Evolutionary conservation across 2,113 vertebrate genomes (phyloP).

Genomic region (Sinocyclocheilus grahami): DNA sequence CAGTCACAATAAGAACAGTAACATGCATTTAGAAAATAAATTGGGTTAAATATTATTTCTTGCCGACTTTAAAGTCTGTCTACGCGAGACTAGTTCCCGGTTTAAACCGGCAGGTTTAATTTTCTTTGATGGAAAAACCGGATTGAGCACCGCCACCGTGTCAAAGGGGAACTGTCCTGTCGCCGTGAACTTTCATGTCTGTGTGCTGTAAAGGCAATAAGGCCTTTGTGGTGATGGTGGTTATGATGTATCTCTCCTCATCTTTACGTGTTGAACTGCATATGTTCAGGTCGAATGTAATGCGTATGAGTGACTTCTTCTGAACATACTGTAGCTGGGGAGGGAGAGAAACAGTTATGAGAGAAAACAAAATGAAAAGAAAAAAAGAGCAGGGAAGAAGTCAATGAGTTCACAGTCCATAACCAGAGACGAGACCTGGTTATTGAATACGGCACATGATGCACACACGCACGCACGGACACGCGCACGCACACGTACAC

Average conservation of each 20-base stretch:
- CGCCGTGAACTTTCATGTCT: neutral
- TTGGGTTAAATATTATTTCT: neutral
- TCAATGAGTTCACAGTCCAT: constrained; percentile 66
- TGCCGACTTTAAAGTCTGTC: neutral
- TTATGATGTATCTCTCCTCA: constrained; percentile 54
- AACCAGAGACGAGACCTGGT: constrained; percentile 75
- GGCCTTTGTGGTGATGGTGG: constrained; percentile 35
- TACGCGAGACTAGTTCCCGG: neutral
- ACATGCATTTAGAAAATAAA: neutral
- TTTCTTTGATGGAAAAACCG: neutral
- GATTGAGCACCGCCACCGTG: neutral
- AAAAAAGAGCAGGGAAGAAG: constrained; percentile 31
- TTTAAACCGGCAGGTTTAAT: neutral
- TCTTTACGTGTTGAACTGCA: constrained; percentile 66
- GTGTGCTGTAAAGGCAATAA: neutral
- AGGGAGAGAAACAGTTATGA: constrained; percentile 75
- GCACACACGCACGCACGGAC: constrained; percentile 26
- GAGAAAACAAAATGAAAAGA: constrained; percentile 51
- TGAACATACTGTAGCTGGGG: constrained; percentile 74
- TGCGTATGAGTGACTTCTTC: constrained; percentile 69
- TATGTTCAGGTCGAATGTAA: constrained; percentile 72
- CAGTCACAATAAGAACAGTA: neutral
- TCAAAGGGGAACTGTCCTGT: neutral
- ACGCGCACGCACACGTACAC: constrained; percentile 40
- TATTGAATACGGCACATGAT: constrained; percentile 63